Conservation (phyloP, 2,797 vertebrate species). For the Nasua narica region DNA sequence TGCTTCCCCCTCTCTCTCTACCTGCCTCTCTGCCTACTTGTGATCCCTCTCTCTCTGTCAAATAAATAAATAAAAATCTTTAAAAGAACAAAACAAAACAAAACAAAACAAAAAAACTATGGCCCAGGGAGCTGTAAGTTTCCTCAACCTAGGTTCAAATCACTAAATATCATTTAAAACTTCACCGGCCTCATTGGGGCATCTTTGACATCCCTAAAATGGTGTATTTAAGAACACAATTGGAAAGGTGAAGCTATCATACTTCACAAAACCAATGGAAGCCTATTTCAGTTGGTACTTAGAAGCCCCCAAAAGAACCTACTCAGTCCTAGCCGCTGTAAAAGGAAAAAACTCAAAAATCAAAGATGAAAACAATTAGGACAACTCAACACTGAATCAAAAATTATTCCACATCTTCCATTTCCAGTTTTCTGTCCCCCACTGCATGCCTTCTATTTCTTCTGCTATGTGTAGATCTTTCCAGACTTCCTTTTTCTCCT, state of each 20-base stretch:
- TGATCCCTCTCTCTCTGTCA: no score
- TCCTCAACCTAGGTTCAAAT: background rate
- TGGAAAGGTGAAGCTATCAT: background rate
- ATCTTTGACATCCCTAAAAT: background rate
- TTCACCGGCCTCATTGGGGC: background rate
- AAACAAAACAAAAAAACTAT: background rate
- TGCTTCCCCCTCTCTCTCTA: no score
- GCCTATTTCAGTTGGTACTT: background rate
- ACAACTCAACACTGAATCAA: background rate
- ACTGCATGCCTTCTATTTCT: background rate
- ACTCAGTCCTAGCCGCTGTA: background rate
- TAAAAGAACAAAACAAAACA: background rate
- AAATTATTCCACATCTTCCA: background rate
- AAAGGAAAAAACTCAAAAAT: background rate
- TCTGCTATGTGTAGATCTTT: background rate
- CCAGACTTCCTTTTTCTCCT: background rate
- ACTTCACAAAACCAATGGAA: background rate
- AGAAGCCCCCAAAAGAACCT: background rate
- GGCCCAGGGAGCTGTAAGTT: background rate
- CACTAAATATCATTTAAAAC: background rate
- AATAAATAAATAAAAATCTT: background rate
- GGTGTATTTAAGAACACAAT: background rate
- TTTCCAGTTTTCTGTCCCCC: background rate
- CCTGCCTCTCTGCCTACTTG: no score
- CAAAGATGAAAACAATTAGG: background rate